Base-by-base conservation (phyloP, 2,888 invertebrate species). In the Lycophotia porphyrea region DNA sequence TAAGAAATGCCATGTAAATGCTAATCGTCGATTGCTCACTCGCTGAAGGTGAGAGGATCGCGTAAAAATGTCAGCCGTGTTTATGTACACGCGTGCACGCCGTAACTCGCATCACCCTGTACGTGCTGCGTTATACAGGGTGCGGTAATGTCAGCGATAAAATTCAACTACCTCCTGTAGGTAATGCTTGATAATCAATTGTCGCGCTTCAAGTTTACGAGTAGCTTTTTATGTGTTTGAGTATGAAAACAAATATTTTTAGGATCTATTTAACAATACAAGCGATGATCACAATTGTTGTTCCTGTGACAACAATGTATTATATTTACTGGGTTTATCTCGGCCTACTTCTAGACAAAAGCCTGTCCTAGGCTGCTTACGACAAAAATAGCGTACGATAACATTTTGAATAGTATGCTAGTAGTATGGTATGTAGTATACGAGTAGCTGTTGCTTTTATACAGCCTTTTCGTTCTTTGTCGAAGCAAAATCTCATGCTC, bases 1-100 rank as follows among this genome's bases (percentile, higher is more conserved):
- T 87, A 84, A 86, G 83, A 95, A 95, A 95, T 95, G 95, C 88
- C 95, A 95, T 88, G 92, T 86, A 95, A 95, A 95, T 95, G 95
- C 95, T 95, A 95, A 95, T 95, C 88, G 93, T 88, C 85, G 90
- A 91, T 93, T 93, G 89, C 92, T 92, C 76, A 75, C 75, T 74
- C 91, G 91, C 87, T 88, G 89, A 90, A 92, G 93, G 94, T 92
- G 93, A 91, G 91, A 92, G 91, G 91, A 91, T 88, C 89, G 90
- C 85, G 89, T 84, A 89, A 89, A 89, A 90, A 92, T 91, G 92
- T 86, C 90, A 89, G 84, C 69, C 69, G 60, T 82, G 65, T 67
- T 77, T 76, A 74, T 84, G 64, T 78, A 75, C 70, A 69, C 71
- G 64, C 64, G 74, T 66, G 73, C 61, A 52, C 67, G 61, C 36